These are phyloP conservation scores for Picathartes gymnocephalus DNA, from an alignment of 2,113 vertebrate species.

Conservation along the genomic window DNA sequence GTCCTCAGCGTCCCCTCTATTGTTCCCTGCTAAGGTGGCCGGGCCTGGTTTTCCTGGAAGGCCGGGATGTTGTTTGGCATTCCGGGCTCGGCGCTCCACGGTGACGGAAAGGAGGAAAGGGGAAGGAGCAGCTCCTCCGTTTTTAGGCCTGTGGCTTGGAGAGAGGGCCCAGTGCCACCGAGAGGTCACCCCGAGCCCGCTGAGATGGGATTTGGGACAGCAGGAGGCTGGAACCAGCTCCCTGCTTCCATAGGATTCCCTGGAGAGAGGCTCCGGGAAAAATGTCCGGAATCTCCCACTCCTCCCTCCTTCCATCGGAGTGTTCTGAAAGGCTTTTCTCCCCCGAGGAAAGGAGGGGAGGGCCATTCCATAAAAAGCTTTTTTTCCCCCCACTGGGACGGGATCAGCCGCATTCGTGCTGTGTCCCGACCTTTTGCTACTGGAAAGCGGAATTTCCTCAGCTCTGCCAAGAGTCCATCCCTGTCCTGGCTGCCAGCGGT, in stretches of 20 bases:
- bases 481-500: background rate
- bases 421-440: conserved; percentile 54
- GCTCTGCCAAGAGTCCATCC: background rate
- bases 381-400: background rate
- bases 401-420: background rate
- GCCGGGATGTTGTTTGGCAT: background rate
- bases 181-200: conserved; percentile 12
- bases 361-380: conserved; percentile 23
- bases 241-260: conserved; percentile 29
- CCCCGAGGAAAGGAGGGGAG: background rate
- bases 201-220: background rate
- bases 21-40: conserved; percentile 32
- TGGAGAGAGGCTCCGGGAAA: background rate
- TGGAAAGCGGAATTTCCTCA: background rate
- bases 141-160: conserved; percentile 41
- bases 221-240: background rate
- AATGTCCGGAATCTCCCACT: conserved; percentile 17
- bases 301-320: background rate
- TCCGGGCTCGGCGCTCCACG: background rate
- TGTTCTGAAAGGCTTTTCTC: background rate
- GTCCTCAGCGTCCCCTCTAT: background rate
- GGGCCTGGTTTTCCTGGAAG: conserved; percentile 48
- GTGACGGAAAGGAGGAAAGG: background rate
- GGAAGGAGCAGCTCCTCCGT: background rate
- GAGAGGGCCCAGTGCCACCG: conserved; percentile 2